These are phyloP conservation scores for Xiphorhynchus erythropygius DNA, from an alignment of 2,797 vertebrate genomes.

Conservation along the genomic window DNA sequence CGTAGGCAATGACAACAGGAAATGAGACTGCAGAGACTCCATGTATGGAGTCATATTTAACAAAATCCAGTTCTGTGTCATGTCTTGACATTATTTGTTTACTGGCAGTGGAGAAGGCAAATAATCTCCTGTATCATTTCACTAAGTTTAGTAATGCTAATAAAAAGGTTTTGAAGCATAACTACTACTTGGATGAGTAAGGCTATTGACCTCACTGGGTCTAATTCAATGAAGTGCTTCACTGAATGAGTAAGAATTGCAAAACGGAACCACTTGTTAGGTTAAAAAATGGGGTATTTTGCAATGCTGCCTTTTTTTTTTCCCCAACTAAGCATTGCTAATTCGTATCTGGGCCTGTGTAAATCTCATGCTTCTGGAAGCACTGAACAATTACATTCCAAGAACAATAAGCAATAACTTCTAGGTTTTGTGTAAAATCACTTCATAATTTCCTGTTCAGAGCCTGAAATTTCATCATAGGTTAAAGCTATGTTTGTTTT, in stretches of 20 bases:
- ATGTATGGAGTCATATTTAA: background rate
- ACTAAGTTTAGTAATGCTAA: background rate
- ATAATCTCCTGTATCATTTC: background rate
- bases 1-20: background rate
- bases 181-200: background rate
- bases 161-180: background rate
- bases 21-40: background rate
- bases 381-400: background rate
- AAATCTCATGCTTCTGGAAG: background rate
- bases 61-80: background rate
- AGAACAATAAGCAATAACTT: background rate
- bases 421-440: background rate
- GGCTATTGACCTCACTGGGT: background rate
- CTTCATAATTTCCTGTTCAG: background rate
- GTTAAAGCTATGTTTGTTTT: background rate
- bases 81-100: background rate
- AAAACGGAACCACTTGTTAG: background rate
- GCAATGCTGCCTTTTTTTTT: background rate
- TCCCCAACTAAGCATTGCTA: background rate
- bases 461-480: background rate
- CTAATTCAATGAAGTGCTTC: background rate
- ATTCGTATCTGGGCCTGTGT: background rate
- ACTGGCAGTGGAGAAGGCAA: background rate
- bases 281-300: background rate
- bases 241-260: conserved; percentile 13